These are phyloP conservation scores for Anguilla megastoma DNA, from an alignment of 2,797 vertebrate species.

Conservation along the genomic window DNA sequence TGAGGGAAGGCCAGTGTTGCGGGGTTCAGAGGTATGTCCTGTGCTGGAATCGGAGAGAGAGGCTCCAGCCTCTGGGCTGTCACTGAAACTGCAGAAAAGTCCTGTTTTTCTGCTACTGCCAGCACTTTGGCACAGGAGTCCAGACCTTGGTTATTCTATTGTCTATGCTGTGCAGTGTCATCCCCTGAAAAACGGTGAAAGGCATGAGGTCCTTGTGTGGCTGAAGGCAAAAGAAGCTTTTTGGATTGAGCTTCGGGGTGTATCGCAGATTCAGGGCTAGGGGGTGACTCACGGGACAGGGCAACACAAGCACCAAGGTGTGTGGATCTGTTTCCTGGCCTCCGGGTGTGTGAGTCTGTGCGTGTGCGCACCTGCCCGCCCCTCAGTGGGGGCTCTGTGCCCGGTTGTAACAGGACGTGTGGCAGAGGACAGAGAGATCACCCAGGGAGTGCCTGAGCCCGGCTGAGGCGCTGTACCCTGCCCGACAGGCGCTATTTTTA, in stretches of 20 bases:
- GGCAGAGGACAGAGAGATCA: conserved; percentile 1
- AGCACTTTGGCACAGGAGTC: neutral
- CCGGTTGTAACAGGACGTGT: neutral
- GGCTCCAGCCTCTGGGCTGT: neutral
- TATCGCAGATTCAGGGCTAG: neutral
- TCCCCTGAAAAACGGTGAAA: neutral
- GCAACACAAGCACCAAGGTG: neutral
- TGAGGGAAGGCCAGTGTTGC: neutral
- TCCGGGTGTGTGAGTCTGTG: neutral
- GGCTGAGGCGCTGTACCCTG: neutral
- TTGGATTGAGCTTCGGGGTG: neutral
- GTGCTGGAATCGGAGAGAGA: neutral
- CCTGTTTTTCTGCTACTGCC: neutral
- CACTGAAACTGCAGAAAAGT: neutral
- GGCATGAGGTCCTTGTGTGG: neutral
- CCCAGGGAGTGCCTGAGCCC: conserved; percentile 5
- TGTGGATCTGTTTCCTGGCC: neutral
- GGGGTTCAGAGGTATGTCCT: neutral
- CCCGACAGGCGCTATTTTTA: conserved; percentile 20
- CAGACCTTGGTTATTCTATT: neutral
- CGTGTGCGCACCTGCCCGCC: neutral
- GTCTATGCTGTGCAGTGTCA: neutral
- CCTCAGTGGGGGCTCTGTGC: neutral
- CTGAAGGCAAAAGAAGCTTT: neutral
- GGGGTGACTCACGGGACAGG: neutral